phyloP scores from a whole-genome alignment of 2,888 invertebrate genomes.

The Anaspis maculata region DNA sequence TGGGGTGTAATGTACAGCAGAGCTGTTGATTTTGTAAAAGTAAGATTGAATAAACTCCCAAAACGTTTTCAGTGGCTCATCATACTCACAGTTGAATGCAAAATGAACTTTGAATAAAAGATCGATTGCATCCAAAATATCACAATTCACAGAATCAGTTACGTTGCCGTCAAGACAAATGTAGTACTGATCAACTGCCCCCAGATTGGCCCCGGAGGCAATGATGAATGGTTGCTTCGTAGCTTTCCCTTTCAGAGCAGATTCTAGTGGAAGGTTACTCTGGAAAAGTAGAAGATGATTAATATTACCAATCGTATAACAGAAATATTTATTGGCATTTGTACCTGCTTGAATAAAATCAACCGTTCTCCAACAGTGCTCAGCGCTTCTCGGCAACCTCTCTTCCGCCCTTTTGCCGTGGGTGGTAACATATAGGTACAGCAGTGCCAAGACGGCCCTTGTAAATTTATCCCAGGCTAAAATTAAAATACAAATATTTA shows the following conservation, averaged over 20 bases:
- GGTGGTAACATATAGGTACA: background rate
- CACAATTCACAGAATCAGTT: too few species aligned
- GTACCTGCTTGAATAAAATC: background rate
- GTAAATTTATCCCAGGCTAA: background rate
- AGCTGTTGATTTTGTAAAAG: conserved; percentile 7
- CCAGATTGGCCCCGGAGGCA: background rate
- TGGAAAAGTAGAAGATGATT: background rate
- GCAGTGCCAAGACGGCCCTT: too few species aligned
- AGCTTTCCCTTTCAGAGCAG: background rate
- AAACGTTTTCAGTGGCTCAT: conserved; percentile 1
- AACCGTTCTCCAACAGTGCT: background rate
- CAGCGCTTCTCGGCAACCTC: background rate
- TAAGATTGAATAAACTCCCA: conserved; percentile 4
- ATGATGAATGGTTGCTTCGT: conserved; percentile 1
- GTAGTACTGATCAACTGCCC: background rate
- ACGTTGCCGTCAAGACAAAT: background rate
- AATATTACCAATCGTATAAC: too few species aligned
- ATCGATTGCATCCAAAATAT: conserved; percentile 3
- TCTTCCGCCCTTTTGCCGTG: background rate
- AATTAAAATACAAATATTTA: background rate
- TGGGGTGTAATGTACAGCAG: conserved; percentile 1
- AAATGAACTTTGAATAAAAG: conserved; percentile 5
- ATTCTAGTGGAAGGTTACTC: background rate
- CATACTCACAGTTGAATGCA: conserved; percentile 7
- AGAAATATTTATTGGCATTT: too few species aligned